A percentile compares a stretch with the other conserved stretches of the same genome.
Conservation (phyloP, 2,113 vertebrate genomes). For the Sylvicapra grimmia region DNA sequence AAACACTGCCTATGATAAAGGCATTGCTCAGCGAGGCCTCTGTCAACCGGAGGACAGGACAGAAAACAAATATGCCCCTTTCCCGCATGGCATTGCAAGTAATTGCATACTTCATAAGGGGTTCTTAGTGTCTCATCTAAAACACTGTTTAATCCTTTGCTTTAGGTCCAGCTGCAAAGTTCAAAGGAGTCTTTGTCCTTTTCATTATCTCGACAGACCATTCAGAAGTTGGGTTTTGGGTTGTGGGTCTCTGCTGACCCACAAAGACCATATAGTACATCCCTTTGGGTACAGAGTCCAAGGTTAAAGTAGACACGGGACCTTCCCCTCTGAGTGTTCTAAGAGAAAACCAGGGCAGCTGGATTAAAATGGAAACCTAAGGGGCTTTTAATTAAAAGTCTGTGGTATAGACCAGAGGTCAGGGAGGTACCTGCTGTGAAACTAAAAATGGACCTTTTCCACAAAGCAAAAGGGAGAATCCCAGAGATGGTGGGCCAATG, state of each 20-base stretch:
- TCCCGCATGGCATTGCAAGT: background rate
- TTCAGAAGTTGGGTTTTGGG: background rate
- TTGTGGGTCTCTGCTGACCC: background rate
- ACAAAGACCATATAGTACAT: background rate
- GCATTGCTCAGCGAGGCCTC: background rate
- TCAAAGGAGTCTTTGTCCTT: conserved; percentile 17
- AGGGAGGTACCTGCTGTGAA: background rate
- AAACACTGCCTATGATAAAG: background rate
- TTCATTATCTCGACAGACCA: background rate
- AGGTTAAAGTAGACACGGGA: background rate
- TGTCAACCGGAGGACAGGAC: background rate
- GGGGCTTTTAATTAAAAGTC: conserved; percentile 41
- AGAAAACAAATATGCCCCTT: background rate
- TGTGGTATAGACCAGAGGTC: background rate
- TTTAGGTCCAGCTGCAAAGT: background rate
- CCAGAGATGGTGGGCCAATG: background rate
- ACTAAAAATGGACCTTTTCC: conserved; percentile 5
- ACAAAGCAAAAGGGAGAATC: background rate
- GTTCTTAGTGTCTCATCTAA: background rate
- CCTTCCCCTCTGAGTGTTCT: background rate
- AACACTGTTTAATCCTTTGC: background rate
- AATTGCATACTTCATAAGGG: background rate
- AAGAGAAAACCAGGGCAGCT: background rate
- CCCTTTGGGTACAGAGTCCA: background rate
- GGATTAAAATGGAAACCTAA: background rate